These are phyloP conservation scores for Vultur gryphus DNA, from an alignment of 2,797 vertebrate genomes.

Conservation along the genomic window DNA sequence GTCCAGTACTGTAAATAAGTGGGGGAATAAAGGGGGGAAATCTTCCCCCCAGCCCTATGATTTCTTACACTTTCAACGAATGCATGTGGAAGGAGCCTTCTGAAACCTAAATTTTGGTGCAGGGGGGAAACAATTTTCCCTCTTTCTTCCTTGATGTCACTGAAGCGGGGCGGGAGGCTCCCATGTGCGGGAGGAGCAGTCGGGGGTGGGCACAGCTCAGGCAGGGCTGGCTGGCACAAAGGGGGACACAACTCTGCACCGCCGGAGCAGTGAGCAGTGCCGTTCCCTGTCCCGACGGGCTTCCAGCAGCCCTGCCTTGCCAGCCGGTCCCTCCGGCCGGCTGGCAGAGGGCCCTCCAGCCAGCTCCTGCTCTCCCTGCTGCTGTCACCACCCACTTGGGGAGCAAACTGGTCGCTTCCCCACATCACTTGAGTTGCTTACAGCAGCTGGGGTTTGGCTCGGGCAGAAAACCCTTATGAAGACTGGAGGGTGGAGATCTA, in stretches of 20 bases:
- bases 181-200: background rate
- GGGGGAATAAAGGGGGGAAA: background rate
- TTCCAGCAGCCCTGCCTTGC: background rate
- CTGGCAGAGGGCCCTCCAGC: too few relatives aligned
- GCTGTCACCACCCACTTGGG: background rate
- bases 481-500: background rate
- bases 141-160: background rate
- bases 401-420: background rate
- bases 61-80: background rate
- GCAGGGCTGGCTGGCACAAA: background rate
- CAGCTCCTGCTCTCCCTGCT: background rate
- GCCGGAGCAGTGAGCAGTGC: background rate
- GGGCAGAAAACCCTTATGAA: background rate
- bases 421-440: fast-evolving
- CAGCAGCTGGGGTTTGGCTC: background rate
- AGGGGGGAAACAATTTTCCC: background rate
- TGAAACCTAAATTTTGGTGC: background rate
- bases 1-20: background rate
- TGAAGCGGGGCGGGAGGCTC: background rate
- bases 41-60: background rate
- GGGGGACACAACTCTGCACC: too few relatives aligned
- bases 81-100: background rate
- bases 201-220: background rate
- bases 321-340: too few relatives aligned
- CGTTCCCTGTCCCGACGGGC: fast-evolving